Conservation (phyloP, 2,113 vertebrate genomes). For the Bolborhynchus lineola region DNA sequence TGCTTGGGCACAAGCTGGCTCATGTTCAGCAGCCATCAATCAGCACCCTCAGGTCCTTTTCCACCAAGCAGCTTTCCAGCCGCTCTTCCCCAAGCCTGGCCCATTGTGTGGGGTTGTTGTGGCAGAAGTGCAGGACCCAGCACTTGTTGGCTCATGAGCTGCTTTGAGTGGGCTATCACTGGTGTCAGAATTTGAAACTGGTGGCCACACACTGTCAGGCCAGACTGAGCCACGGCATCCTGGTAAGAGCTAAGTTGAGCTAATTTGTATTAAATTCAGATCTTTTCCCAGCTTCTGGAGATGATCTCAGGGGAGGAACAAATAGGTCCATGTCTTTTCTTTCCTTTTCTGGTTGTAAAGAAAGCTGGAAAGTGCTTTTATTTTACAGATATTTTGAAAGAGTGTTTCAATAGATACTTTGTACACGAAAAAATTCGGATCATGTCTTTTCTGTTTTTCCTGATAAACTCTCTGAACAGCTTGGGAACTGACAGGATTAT, state of each 20-base stretch:
- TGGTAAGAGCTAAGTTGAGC: not conserved
- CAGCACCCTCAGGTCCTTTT: not conserved
- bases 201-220: not conserved
- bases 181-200: not conserved
- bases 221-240: not conserved
- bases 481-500: not conserved
- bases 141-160: not conserved
- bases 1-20: not conserved
- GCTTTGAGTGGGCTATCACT: not conserved
- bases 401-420: not conserved
- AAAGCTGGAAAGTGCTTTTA: not conserved
- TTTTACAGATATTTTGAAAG: not conserved
- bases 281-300: not conserved
- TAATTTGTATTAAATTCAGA: not conserved
- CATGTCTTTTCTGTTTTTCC: not conserved
- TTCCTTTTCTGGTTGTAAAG: not conserved
- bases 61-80: rapidly evolving
- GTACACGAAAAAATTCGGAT: not conserved
- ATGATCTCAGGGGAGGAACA: not conserved
- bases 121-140: not conserved
- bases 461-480: not conserved
- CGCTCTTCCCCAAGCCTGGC: not conserved
- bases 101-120: rapidly evolving
- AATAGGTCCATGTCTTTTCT: not conserved
- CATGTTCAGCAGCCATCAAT: rapidly evolving